These are phyloP conservation scores for Poliocrania exsul DNA, from an alignment of 2,797 vertebrate species.

Conservation along the genomic window DNA sequence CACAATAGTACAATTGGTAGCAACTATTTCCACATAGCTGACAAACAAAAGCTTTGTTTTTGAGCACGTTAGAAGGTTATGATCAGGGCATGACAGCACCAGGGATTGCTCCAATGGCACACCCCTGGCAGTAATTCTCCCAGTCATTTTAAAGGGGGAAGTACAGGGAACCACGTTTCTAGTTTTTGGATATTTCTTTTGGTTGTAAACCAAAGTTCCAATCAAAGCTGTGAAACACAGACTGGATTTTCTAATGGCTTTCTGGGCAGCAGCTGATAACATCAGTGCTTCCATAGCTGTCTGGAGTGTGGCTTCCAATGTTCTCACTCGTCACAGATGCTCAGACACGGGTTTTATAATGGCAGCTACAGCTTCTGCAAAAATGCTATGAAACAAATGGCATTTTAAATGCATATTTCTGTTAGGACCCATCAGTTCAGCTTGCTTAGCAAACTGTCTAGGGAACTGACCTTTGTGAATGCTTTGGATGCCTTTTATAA, in stretches of 20 bases:
- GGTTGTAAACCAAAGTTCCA: background rate
- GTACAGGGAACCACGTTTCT: background rate
- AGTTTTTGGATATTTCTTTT: background rate
- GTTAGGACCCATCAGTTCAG: background rate
- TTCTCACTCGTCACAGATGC: background rate
- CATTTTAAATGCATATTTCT: conserved; percentile 3
- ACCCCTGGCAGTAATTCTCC: background rate
- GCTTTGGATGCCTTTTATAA: conserved; percentile 37
- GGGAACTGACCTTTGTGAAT: conserved; percentile 49
- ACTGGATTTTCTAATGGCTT: background rate
- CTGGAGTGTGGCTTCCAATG: background rate
- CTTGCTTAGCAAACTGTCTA: background rate
- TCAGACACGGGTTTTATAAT: background rate
- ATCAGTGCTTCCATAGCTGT: background rate
- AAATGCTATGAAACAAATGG: background rate
- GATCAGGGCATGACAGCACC: background rate
- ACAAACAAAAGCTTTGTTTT: background rate
- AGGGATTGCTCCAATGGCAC: background rate
- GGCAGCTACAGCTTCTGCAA: background rate
- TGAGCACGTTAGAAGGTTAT: background rate
- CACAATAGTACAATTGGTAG: background rate
- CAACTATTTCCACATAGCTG: background rate
- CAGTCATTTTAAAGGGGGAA: background rate
- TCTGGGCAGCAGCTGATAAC: background rate
- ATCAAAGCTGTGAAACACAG: background rate